These are phyloP conservation scores for Sebastes ruberrimus DNA, from an alignment of 2,797 vertebrate genomes.

Conservation along the genomic window DNA sequence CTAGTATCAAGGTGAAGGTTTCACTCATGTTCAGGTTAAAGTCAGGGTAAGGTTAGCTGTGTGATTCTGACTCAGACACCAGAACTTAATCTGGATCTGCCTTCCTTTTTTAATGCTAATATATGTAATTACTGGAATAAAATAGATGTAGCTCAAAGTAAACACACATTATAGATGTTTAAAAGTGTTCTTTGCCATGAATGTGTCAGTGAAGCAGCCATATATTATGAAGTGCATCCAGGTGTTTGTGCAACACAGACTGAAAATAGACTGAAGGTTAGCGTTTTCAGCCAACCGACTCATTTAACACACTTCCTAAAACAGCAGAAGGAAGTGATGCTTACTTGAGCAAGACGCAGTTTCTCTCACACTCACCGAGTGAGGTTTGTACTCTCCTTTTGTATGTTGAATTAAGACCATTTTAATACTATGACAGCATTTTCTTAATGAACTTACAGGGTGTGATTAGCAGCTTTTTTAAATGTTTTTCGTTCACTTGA, in stretches of 20 bases:
- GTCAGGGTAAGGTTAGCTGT: neutral
- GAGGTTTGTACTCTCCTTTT: neutral
- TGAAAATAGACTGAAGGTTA: neutral
- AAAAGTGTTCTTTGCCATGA: neutral
- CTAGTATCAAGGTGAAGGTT: neutral
- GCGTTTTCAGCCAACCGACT: neutral
- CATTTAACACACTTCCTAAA: constrained; percentile 35
- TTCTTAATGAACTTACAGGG: neutral
- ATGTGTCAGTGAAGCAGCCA: neutral
- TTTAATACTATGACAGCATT: neutral
- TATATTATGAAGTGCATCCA: neutral
- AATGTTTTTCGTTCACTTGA: neutral
- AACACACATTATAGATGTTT: neutral
- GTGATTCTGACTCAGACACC: neutral
- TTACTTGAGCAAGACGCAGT: neutral
- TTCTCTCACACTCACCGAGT: neutral
- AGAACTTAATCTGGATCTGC: neutral
- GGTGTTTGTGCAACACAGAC: neutral
- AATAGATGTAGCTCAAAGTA: neutral
- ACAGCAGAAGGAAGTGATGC: constrained; percentile 37
- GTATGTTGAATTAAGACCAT: neutral
- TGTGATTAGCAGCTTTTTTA: neutral
- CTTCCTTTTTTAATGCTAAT: neutral
- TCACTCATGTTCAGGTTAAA: neutral
- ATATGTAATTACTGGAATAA: neutral